Conservation (phyloP, 2,888 invertebrate genomes). For the Lepidocyrtinus sp. region DNA sequence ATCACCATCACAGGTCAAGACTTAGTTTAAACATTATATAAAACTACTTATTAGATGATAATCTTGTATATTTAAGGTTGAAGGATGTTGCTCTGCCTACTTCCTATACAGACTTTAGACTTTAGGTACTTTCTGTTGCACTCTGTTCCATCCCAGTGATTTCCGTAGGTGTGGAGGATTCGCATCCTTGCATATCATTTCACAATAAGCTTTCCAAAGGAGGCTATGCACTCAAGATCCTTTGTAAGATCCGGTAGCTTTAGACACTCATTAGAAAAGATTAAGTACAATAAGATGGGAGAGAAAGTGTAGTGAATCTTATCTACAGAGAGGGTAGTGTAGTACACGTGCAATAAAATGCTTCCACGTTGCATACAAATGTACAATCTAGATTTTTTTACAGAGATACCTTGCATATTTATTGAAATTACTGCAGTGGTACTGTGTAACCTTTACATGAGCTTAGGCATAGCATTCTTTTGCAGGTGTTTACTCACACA, state of each 20-base stretch:
- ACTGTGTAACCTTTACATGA: neutral
- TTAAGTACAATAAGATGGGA: conserved; percentile 26
- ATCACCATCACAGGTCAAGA: conserved; percentile 49
- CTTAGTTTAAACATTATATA: conserved; percentile 51
- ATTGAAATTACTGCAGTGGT: conserved; percentile 36
- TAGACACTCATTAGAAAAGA: conserved; percentile 52
- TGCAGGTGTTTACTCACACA: neutral
- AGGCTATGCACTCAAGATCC: too few relatives aligned
- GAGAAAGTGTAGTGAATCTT: neutral
- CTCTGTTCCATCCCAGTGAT: too few relatives aligned
- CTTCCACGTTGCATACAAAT: conserved; percentile 31
- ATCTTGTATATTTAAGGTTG: too few relatives aligned
- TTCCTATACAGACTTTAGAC: too few relatives aligned
- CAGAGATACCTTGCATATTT: conserved; percentile 30
- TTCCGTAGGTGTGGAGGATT: too few relatives aligned
- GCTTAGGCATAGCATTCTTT: neutral
- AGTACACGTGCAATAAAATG: conserved; percentile 2
- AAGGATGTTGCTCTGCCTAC: too few relatives aligned
- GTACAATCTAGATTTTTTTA: conserved; percentile 13
- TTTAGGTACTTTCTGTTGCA: too few relatives aligned
- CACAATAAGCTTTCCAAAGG: too few relatives aligned
- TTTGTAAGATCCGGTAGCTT: too few relatives aligned
- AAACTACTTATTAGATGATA: too few relatives aligned
- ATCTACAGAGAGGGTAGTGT: too few relatives aligned
- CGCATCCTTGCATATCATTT: conserved; percentile 45